These are phyloP conservation scores for Pseudorasbora parva DNA, from an alignment of 2,113 vertebrate genomes.

Conservation along the genomic window DNA sequence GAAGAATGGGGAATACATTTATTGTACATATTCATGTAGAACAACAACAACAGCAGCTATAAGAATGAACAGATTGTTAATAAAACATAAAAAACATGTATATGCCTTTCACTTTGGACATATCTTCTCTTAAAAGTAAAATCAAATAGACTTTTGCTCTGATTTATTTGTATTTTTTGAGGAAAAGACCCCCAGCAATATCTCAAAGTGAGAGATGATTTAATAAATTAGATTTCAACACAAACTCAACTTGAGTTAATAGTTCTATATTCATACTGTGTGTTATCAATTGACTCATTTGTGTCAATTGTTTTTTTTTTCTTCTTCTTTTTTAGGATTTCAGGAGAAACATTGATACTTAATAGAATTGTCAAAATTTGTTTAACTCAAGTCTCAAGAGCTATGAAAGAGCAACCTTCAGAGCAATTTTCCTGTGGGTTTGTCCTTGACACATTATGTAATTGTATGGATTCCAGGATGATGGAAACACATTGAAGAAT, in stretches of 20 bases:
- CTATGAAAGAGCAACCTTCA: background rate
- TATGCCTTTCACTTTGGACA: background rate
- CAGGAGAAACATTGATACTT: background rate
- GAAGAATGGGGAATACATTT: background rate
- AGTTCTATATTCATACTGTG: background rate
- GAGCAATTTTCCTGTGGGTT: background rate
- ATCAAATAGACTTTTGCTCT: background rate
- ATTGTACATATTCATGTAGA: background rate
- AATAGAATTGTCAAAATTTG: background rate
- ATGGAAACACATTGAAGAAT: background rate
- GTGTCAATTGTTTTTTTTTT: background rate
- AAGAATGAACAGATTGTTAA: background rate
- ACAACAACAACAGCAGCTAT: background rate
- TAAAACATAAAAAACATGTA: background rate
- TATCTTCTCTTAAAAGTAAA: background rate
- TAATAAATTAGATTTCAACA: background rate
- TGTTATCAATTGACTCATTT: background rate
- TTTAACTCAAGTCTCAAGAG: background rate
- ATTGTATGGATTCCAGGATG: background rate
- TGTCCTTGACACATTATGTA: conserved; percentile 16
- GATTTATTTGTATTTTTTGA: too few relatives aligned
- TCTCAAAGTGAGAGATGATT: background rate
- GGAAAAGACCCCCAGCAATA: too few relatives aligned
- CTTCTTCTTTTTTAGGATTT: background rate
- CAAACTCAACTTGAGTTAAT: background rate